Evolutionary conservation across 2,113 vertebrate species (phyloP).

Genomic region (Felis chaus): DNA sequence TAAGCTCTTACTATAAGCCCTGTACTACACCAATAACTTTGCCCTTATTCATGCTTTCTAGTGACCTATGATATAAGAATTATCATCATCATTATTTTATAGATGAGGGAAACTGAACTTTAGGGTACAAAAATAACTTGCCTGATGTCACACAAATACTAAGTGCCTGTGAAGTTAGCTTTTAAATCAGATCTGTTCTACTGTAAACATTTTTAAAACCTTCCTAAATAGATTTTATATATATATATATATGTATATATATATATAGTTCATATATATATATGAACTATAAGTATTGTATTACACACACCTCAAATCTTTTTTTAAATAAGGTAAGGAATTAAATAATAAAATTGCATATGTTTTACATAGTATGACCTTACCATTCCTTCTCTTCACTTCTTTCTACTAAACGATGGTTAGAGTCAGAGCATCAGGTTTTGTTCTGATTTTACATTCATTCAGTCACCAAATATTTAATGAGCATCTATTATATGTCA

Average conservation of each 20-base stretch:
- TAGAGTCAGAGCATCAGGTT: background rate
- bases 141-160: background rate
- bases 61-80: background rate
- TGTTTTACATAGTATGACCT: background rate
- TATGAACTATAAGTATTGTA: background rate
- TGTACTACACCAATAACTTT: background rate
- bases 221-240: background rate
- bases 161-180: background rate
- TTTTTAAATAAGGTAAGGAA: background rate
- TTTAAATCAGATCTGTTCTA: background rate
- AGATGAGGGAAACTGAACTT: background rate
- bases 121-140: background rate
- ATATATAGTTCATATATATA: no score
- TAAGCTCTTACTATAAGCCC: background rate
- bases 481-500: background rate
- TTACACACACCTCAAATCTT: background rate
- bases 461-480: conserved; percentile 12
- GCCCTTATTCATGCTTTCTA: background rate
- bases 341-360: background rate
- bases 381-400: background rate
- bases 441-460: background rate
- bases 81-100: background rate
- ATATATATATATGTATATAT: background rate
- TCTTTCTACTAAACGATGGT: conserved; percentile 11
- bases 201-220: background rate